These are phyloP conservation scores for Malacosoma neustria DNA, from an alignment of 2,888 invertebrate species.

Conservation along the genomic window DNA sequence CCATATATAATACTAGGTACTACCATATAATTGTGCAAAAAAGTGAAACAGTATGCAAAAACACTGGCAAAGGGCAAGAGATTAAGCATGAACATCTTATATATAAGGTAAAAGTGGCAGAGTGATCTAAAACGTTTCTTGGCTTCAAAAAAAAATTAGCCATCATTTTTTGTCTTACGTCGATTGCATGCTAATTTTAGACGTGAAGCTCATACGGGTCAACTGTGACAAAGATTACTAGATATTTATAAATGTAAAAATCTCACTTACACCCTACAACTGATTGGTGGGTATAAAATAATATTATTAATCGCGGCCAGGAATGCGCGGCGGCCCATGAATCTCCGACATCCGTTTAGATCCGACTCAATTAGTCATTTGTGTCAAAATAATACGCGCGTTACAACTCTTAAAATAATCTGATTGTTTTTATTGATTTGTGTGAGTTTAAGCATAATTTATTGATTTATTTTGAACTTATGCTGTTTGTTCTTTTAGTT, in stretches of 20 bases:
- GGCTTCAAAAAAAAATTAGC: no score
- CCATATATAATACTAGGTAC: no score
- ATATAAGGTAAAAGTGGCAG: no score
- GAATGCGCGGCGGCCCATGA: slow-evolving; percentile 27
- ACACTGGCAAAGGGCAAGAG: no score
- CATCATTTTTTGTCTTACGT: no score
- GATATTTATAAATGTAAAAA: background rate
- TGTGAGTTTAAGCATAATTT: background rate
- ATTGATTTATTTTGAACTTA: slow-evolving; percentile 13
- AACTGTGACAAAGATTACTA: no score
- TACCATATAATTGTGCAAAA: no score
- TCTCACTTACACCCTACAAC: background rate
- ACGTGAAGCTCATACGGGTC: no score
- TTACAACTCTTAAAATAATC: slow-evolving; percentile 46
- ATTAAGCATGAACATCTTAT: no score
- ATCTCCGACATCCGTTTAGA: slow-evolving; percentile 55
- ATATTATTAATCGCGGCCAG: slow-evolving; percentile 1
- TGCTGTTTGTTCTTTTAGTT: background rate
- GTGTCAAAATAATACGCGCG: slow-evolving; percentile 53
- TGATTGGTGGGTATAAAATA: background rate
- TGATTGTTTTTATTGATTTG: slow-evolving; percentile 20
- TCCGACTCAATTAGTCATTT: slow-evolving; percentile 58
- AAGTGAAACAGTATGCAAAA: no score
- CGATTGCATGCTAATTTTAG: no score
- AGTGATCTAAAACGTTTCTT: no score